Evolutionary conservation across 2,113 vertebrate genomes (phyloP).

Genomic region (Salvelinus namaycush): DNA sequence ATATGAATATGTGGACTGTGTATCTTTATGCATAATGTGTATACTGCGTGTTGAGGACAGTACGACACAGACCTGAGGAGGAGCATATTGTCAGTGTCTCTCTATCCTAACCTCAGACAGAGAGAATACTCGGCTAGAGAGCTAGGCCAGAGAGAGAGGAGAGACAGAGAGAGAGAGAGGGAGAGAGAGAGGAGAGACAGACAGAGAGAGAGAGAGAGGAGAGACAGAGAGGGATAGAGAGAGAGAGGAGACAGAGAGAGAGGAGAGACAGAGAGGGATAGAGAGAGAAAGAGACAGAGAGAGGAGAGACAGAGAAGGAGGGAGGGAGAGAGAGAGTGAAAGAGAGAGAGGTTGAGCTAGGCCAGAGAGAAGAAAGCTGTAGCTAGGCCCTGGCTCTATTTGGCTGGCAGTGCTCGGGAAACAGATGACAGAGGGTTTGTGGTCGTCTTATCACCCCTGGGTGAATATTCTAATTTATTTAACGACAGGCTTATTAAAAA

Average conservation of each 20-base stretch:
- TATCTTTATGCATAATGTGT: background rate
- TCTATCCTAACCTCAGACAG: conserved; percentile 46
- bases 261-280: too few species aligned
- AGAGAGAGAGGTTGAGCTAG: background rate
- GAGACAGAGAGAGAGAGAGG: too few species aligned
- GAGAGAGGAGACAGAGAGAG: too few species aligned
- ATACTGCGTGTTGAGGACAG: conserved; percentile 39
- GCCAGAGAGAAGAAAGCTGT: too few species aligned
- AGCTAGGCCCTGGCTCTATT: conserved; percentile 46
- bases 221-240: too few species aligned
- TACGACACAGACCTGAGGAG: conserved; percentile 47
- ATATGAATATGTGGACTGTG: conserved; percentile 61
- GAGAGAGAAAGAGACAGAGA: too few species aligned
- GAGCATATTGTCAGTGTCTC: conserved; percentile 20
- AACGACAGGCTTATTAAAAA: conserved; percentile 60
- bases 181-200: too few species aligned
- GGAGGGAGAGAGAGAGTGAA: too few species aligned
- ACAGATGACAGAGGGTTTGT: conserved; percentile 72
- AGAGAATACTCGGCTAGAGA: conserved; percentile 46
- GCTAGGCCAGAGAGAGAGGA: conserved; percentile 16
- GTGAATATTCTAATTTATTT: conserved; percentile 69
- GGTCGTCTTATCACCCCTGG: conserved; percentile 67
- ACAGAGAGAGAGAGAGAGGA: too few species aligned
- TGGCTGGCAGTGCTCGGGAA: conserved; percentile 59
- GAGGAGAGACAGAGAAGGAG: too few species aligned